Conservation (phyloP, 2,888 invertebrate species). For the Margaritifera margaritifera region DNA sequence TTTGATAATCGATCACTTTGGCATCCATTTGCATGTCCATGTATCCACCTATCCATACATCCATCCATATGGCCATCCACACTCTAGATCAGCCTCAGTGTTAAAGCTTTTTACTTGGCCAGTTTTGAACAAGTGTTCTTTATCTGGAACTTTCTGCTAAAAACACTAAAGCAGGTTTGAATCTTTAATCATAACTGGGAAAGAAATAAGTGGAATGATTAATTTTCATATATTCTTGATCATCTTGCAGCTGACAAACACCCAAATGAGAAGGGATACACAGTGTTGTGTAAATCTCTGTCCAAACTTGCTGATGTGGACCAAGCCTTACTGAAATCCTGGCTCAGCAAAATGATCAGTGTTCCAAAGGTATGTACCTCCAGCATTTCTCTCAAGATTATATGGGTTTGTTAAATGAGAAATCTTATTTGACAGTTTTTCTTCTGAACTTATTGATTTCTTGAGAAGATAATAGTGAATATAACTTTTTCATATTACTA, state of each 20-base stretch:
- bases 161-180: background rate
- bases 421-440: too few relatives aligned
- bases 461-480: too few relatives aligned
- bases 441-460: too few relatives aligned
- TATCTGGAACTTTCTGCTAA: too few relatives aligned
- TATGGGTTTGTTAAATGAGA: too few relatives aligned
- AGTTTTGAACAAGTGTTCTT: background rate
- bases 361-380: slow-evolving; percentile 56
- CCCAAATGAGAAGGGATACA: slow-evolving; percentile 78
- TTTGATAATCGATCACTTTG: too few relatives aligned
- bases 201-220: background rate
- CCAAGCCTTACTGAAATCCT: slow-evolving; percentile 77
- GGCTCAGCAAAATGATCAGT: slow-evolving; percentile 70
- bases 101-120: slow-evolving; percentile 1
- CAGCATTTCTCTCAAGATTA: too few relatives aligned
- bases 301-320: slow-evolving; percentile 80
- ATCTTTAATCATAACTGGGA: background rate
- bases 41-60: too few relatives aligned
- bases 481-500: too few relatives aligned
- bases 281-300: slow-evolving; percentile 81
- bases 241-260: slow-evolving; percentile 75
- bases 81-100: background rate
- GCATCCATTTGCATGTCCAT: too few relatives aligned
- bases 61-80: too few relatives aligned
- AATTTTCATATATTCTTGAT: background rate